Base-by-base conservation (phyloP, 2,797 vertebrate genomes). In the Aphelocoma californica region DNA sequence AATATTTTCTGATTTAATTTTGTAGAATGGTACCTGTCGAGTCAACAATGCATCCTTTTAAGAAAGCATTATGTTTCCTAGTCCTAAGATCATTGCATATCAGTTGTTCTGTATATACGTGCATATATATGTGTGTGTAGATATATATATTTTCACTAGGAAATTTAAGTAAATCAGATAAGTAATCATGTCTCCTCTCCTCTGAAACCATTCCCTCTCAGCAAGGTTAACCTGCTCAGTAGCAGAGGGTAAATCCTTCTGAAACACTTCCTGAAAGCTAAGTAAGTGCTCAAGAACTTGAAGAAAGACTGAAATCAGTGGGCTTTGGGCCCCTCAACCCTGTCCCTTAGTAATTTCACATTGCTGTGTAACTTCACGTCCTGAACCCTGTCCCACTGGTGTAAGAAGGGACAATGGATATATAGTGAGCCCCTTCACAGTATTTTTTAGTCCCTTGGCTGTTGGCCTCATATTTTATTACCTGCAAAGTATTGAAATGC, bases 121-220 rank as follows among this genome's bases (percentile, higher is more conserved):
- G 7, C 15, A 12, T 18, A 3, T 6, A 11, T 18, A 2, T 26
- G 5, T 44, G 4, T 18, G 6, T 60, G 1, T 48, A 5, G 50
- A 0, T 74, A 10, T 42, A 20, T 62, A 42, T 42, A 42, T 42
- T 40, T 65, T 24, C n/a, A 42, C 6, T 60, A 20, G 34, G n/a
- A 77, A 67, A 58, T 58, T 7, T 45, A 67, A 74, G 38, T 56
- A 71, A 86, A 42, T 70, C 1, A 1, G 29, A 17, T 32, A 40
- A 18, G 25, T 69, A 40, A 38, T 47, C 5, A 1, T 54, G 3
- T 48, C n/a, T 88, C 19, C 9, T 23, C 14, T 89, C 24, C 14
- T 23, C 23, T 66, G 36, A 51, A 60, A 51, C 16, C 7, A 10
- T 48, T 77, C 23, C 14, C 10, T 78, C 45, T 57, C 34, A 57